Percentiles rank a stretch among this genome's conserved stretches.
These are phyloP conservation scores for Amblyraja radiata DNA, from an alignment of 2,797 vertebrate genomes.

Conservation along the genomic window DNA sequence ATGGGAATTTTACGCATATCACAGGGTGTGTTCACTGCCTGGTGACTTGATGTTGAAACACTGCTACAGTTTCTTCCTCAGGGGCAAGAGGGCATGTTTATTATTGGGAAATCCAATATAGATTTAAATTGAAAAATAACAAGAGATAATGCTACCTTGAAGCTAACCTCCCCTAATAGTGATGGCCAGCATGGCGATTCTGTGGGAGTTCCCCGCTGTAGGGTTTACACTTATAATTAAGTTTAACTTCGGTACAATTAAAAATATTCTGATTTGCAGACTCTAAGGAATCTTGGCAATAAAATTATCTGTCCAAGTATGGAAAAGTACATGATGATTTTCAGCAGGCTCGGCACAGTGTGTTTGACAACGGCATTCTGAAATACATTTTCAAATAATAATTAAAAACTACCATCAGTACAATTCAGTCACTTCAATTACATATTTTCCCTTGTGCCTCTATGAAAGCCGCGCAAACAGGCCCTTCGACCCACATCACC, in stretches of 20 bases:
- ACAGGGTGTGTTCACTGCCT: conserved; percentile 1
- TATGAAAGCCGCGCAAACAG: neutral
- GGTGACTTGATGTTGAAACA: neutral
- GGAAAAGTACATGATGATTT: neutral
- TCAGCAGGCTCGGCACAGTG: neutral
- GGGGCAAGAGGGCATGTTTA: neutral
- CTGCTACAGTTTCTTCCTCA: neutral
- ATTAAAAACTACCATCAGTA: neutral
- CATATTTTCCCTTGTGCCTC: neutral
- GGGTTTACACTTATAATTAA: neutral
- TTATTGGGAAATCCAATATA: conserved; percentile 23
- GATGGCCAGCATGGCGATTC: neutral
- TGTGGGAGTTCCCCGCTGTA: neutral
- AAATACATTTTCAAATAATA: conserved; percentile 5
- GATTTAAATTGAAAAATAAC: conserved; percentile 26
- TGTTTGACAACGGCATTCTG: neutral
- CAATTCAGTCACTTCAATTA: conserved; percentile 9
- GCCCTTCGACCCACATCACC: no score
- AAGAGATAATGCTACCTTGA: neutral
- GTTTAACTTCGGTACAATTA: neutral
- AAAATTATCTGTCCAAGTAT: neutral
- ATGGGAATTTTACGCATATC: neutral
- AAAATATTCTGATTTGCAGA: neutral
- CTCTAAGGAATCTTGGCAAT: neutral
- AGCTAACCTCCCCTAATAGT: neutral